phyloP scores from a whole-genome alignment of 2,797 vertebrate species.

The Aphelocoma californica region DNA sequence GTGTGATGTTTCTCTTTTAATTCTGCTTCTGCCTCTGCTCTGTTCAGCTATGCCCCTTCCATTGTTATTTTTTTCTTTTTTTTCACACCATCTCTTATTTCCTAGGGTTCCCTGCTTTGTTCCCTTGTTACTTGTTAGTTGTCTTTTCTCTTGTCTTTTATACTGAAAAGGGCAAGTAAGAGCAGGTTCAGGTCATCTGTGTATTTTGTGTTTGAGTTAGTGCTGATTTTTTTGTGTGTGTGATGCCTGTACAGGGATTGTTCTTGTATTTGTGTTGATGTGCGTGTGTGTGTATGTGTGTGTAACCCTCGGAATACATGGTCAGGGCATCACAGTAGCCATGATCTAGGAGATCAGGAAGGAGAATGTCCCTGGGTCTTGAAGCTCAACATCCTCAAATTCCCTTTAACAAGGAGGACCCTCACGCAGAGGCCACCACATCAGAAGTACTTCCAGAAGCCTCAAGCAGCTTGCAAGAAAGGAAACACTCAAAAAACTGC shows the following conservation, averaged over 20 bases:
- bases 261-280: background rate
- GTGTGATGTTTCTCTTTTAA: background rate
- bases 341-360: background rate
- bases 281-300: too few relatives aligned
- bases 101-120: background rate
- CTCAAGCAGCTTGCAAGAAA: background rate
- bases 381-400: background rate
- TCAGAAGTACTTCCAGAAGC: background rate
- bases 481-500: background rate
- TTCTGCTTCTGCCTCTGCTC: background rate
- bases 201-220: background rate
- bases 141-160: background rate
- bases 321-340: background rate
- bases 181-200: background rate
- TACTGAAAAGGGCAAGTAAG: background rate
- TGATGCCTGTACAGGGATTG: background rate
- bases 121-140: background rate
- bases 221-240: background rate
- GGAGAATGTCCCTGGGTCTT: background rate
- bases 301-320: background rate
- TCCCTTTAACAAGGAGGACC: background rate
- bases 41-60: background rate
- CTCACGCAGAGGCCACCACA: accelerated
- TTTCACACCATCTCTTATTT: background rate
- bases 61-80: background rate